Evolutionary conservation across 2,888 invertebrate species (phyloP), one percentile per base, ranked within the genome.

Genomic region (Catonia carolina): DNA sequence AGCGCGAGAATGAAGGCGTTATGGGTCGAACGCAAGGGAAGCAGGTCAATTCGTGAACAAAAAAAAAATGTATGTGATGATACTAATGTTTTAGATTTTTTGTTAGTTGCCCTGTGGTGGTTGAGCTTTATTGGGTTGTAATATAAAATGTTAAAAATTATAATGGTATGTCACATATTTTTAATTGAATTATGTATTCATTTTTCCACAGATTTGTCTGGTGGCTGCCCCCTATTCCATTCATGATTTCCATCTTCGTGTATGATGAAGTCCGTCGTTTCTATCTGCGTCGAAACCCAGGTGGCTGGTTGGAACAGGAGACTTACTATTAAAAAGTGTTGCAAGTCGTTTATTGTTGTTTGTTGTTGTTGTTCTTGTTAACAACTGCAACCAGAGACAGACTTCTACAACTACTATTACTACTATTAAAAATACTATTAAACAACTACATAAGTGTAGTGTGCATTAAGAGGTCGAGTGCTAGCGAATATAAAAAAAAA

Each of bases 211-310:
- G 97, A 81, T 91, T 95, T 76, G 89, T 92, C 71, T 98, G 97
- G 97, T 98, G 97, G 98, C 81, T 98, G 78, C 95, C 96, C 66
- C 96, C 96, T 69, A 80, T 98, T 73, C 97, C 97, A 68, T 98
- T 98, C 84, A 92, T 93, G 84, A 79, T 97, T 77, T 85, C 94
- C 72, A 98, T 98, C 81, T 97, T 97, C 83, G 86, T 97, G 75
- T 98, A 97, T 80, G 98, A 98, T 78, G 98, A 98, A 81, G 86
- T 88, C 74, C 86, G 98, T 77, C 89, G 96, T 77, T 94, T 91
- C 82, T 92, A 96, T 78, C 83, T 97, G 74, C 88, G 97, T 78
- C 89, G 94, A 79, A 91, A 93, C 78, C 97, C 97, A 65, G 97
- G 97, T 72, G 96, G 97, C 73, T 98, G 95, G 94, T 85, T 98